Evolutionary conservation across 64 coral and sea anemone genomes (phyloP).

Genomic region (Pocillopora verrucosa): DNA sequence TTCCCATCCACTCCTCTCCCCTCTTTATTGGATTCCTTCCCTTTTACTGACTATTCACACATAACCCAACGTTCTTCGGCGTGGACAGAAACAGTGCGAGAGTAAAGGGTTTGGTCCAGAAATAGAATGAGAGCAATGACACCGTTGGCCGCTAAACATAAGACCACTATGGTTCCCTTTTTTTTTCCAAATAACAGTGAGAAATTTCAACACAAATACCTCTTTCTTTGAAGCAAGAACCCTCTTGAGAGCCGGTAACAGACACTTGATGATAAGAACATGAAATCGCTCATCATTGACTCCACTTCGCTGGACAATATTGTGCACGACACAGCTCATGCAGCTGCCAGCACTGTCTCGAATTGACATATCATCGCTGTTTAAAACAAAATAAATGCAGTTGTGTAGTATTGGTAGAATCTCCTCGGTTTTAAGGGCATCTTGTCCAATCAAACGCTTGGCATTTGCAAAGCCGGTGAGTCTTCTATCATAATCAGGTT

Average conservation of each 20-base stretch:
- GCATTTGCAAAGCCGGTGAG: conserved; percentile 55
- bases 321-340: conserved; percentile 59
- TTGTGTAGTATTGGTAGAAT: conserved; percentile 70
- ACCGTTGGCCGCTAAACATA: no score
- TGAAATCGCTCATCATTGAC: conserved; percentile 59
- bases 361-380: conserved; percentile 76
- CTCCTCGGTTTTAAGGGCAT: conserved; percentile 31
- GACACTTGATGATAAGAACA: conserved; percentile 63
- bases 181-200: background rate
- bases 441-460: conserved; percentile 35
- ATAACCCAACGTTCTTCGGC: no score
- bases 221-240: conserved; percentile 77
- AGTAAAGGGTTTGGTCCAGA: no score
- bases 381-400: conserved; percentile 72
- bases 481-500: conserved; percentile 76
- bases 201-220: conserved; percentile 26
- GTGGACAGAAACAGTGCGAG: no score
- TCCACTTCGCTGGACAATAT: conserved; percentile 48
- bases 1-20: no score
- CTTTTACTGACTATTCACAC: no score
- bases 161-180: no score
- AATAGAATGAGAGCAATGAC: no score
- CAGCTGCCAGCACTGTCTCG: conserved; percentile 74
- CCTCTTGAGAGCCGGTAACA: conserved; percentile 72
- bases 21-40: no score